Percentiles rank a stretch among this genome's conserved stretches.
phyloP scores from a whole-genome alignment of 2,888 invertebrate genomes.

The Camptogramma bilineatum region DNA sequence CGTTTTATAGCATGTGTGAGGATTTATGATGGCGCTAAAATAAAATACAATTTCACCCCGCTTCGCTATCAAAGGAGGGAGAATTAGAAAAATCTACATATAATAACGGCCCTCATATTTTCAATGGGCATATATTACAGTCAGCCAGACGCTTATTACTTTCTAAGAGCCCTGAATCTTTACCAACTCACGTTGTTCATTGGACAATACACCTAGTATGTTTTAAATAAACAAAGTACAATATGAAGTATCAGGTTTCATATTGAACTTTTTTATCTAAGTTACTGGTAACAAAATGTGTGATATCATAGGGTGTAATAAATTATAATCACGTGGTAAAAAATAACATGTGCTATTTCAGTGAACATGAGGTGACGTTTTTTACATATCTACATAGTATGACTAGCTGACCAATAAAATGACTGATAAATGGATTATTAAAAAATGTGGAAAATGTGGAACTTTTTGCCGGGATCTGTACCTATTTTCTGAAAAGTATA shows the following conservation, averaged over 20 bases:
- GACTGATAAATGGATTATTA: neutral
- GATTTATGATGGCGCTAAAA: slow-evolving; percentile 79
- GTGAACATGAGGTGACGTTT: neutral
- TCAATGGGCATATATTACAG: slow-evolving; percentile 64
- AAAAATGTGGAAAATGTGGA: too few species aligned
- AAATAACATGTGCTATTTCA: neutral
- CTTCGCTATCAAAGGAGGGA: slow-evolving; percentile 58
- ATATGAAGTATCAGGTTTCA: too few species aligned
- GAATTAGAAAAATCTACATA: slow-evolving; percentile 80
- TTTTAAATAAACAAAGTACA: too few species aligned
- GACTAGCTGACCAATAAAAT: neutral
- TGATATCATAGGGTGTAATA: neutral
- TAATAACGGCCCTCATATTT: slow-evolving; percentile 61
- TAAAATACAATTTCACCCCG: slow-evolving; percentile 80
- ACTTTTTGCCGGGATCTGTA: too few species aligned
- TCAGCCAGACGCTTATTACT: slow-evolving; percentile 65
- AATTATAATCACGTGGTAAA: neutral
- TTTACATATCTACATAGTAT: neutral
- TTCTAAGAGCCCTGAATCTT: slow-evolving; percentile 53
- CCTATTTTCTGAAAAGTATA: too few species aligned
- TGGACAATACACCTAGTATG: neutral
- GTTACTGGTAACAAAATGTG: neutral
- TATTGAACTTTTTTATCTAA: too few species aligned
- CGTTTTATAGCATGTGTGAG: slow-evolving; percentile 66
- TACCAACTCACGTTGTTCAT: slow-evolving; percentile 13